Evolutionary conservation across 1,140 invertebrate species (phyloP).

Genomic region (Hylaeus volcanicus): DNA sequence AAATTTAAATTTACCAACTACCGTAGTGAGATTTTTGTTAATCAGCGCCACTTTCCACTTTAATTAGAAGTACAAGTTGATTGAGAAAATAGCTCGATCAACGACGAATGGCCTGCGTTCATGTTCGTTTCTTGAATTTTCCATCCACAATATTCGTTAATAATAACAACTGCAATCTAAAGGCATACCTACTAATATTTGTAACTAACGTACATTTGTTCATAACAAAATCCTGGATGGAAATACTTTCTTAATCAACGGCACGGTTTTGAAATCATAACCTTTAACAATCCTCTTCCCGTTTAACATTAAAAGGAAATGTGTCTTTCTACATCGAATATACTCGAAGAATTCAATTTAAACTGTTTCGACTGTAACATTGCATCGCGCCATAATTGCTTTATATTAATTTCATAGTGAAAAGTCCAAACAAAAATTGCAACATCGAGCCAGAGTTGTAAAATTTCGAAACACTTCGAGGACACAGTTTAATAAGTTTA

Average conservation of each 20-base stretch:
- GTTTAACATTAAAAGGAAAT: neutral
- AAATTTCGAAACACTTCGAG: neutral
- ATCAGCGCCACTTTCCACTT: slow-evolving; percentile 44
- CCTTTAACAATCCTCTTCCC: neutral
- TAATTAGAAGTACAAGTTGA: slow-evolving; percentile 29
- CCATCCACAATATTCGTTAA: neutral
- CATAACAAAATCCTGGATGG: slow-evolving; percentile 14
- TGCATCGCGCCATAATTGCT: too few relatives aligned
- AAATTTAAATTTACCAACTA: neutral
- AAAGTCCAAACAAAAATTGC: too few relatives aligned
- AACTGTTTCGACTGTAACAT: neutral
- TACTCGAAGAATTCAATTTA: neutral
- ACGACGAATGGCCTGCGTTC: neutral
- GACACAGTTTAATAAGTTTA: neutral
- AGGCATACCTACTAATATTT: slow-evolving; percentile 20
- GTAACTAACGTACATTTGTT: slow-evolving; percentile 14
- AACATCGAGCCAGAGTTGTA: neutral
- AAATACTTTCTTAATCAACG: neutral
- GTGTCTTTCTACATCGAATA: too few relatives aligned
- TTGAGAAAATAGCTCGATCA: slow-evolving; percentile 14
- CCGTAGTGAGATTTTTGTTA: neutral
- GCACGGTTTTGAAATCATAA: neutral
- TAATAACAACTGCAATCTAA: slow-evolving; percentile 23
- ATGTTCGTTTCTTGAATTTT: neutral
- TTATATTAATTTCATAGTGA: too few relatives aligned